Evolutionary conservation across 2,888 invertebrate species (phyloP).

Genomic region (Sympetrum striolatum): DNA sequence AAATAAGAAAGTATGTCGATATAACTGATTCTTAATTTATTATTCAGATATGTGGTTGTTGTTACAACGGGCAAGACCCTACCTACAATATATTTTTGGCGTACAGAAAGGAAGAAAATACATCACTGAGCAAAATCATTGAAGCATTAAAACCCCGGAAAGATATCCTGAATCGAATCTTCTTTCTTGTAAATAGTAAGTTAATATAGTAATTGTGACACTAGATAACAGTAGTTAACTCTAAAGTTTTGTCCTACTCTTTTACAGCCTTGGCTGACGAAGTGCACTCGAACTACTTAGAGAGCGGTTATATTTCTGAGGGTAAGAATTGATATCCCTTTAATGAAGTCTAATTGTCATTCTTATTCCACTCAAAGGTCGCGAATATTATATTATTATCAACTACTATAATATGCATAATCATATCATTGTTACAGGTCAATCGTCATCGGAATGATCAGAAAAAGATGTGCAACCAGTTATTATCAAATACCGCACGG

Average conservation of each 20-base stretch:
- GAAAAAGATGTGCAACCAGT: background rate
- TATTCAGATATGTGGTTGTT: background rate
- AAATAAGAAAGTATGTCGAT: background rate
- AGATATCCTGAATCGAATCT: background rate
- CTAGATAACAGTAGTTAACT: background rate
- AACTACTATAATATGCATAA: background rate
- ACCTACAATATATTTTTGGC: background rate
- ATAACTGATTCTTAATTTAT: background rate
- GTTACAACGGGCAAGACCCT: background rate
- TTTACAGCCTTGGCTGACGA: background rate
- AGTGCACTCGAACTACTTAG: background rate
- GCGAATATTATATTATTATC: background rate
- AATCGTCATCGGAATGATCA: background rate
- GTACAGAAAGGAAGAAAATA: background rate
- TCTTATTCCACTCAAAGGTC: background rate
- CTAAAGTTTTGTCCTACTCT: too few species aligned
- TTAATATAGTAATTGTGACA: background rate
- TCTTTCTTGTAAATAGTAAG: background rate
- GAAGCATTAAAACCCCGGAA: background rate
- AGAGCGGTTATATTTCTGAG: constrained; percentile 17
- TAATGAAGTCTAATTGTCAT: background rate
- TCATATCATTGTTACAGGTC: background rate
- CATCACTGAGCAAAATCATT: background rate
- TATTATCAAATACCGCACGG: background rate
- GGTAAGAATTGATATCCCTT: background rate